These are phyloP conservation scores for Pollenia amentaria DNA, from an alignment of 2,888 invertebrate species.

Conservation along the genomic window DNA sequence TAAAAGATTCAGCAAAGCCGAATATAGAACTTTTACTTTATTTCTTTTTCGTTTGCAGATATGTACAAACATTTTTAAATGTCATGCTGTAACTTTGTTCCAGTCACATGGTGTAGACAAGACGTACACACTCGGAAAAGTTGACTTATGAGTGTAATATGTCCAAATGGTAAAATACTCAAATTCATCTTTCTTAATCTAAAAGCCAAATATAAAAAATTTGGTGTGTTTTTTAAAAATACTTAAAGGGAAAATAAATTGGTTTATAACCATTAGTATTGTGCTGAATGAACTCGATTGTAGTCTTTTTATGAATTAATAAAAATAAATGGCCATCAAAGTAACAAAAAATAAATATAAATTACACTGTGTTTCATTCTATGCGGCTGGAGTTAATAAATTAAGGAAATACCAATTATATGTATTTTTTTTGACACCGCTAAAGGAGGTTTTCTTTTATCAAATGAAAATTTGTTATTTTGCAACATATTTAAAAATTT, in stretches of 20 bases:
- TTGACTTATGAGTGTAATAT: constrained; percentile 45
- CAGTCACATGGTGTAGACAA: constrained; percentile 4
- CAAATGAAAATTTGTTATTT: too few species aligned
- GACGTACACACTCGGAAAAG: constrained; percentile 12
- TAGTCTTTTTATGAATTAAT: constrained; percentile 15
- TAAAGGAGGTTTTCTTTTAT: too few species aligned
- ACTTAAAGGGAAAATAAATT: constrained; percentile 10
- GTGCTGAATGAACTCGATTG: too few species aligned
- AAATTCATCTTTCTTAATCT: constrained; percentile 39
- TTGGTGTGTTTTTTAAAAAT: neutral
- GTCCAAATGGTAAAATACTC: constrained; percentile 13
- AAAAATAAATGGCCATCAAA: constrained; percentile 15
- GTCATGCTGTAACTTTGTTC: neutral
- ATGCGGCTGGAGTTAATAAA: too few species aligned
- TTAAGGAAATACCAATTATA: too few species aligned
- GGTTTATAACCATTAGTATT: constrained; percentile 12
- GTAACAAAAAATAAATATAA: neutral
- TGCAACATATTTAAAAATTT: too few species aligned
- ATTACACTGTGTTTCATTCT: neutral
- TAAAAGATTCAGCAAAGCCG: too few species aligned
- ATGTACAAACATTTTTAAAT: too few species aligned
- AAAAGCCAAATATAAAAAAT: neutral
- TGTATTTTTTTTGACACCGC: too few species aligned
- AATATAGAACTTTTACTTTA: too few species aligned
- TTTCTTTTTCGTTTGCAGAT: neutral